Base-by-base conservation (phyloP, 2,888 invertebrate genomes). In the Dasypogon diadema region DNA sequence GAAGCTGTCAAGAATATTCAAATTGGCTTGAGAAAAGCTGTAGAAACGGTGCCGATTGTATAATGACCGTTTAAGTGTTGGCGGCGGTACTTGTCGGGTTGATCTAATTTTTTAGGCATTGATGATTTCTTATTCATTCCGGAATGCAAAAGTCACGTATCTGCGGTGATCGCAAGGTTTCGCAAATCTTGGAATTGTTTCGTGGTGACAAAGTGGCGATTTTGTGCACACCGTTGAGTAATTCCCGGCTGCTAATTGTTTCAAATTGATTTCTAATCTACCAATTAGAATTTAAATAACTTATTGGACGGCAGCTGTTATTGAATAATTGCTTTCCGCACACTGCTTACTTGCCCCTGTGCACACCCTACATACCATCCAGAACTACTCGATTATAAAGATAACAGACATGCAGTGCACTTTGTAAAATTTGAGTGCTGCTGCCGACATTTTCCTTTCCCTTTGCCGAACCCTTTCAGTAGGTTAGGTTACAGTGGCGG, bases 211-310 rank as follows among this genome's bases (percentile, higher is more conserved):
- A 21, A 55, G 8, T 30, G 8, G 8, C n/a, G 4, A 16, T 58
- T 30, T 30, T n/a, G n/a, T 30, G 58, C 4, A 5, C 30, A 30
- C 10, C n/a, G 12, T 58, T 10, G 24, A 16, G 30, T 58, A 30
- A 58, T 58, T 30, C 58, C 30, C 10, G 58, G 16, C 24, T 12
- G 24, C 14, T 26, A 16, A 58, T 58, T 30, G 58, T 0, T 58
- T 16, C 58, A 30, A 58, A 58, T 58, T 58, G 58, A 16, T 58
- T 58, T 58, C 58, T 58, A 58, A 58, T 58, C 30, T 30, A 26
- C 30, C 58, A 58, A 58, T 58, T 58, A 58, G 58, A 58, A 30
- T n/a, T n/a, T n/a, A n/a, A n/a, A n/a, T n/a, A n/a, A n/a, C n/a
- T n/a, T n/a, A n/a, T n/a, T n/a, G n/a, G n/a, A n/a, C n/a, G n/a